Percentiles rank a stretch among this genome's conserved stretches.
Conservation (phyloP, 2,888 invertebrate species). For the Rotaria magnacalcarata region DNA sequence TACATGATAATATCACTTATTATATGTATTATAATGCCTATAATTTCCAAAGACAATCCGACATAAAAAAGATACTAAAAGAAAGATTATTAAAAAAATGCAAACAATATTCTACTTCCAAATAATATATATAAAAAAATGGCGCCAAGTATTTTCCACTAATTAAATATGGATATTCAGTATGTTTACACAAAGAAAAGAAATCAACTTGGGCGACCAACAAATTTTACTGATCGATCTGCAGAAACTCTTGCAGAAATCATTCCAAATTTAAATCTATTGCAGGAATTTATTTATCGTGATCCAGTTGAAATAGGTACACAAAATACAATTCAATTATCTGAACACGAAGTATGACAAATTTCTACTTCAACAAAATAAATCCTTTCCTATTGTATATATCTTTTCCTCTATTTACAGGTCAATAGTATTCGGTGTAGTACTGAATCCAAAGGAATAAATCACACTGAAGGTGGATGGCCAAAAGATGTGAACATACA, state of each 20-base stretch:
- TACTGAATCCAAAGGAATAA: slow-evolving; percentile 71
- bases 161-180: slow-evolving; percentile 57
- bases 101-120: too few species aligned
- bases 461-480: slow-evolving; percentile 87
- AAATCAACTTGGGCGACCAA: slow-evolving; percentile 59
- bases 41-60: too few species aligned
- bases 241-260: slow-evolving; percentile 60
- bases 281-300: slow-evolving; percentile 56
- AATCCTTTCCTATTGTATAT: neutral
- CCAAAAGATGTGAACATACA: slow-evolving; percentile 82
- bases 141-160: neutral
- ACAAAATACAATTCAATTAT: slow-evolving; percentile 60
- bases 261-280: slow-evolving; percentile 54
- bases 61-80: too few species aligned
- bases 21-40: too few species aligned
- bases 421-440: slow-evolving; percentile 70
- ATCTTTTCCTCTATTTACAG: neutral
- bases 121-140: neutral
- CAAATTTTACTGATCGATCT: slow-evolving; percentile 58
- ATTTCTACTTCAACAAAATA: slow-evolving; percentile 54
- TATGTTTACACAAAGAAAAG: slow-evolving; percentile 60
- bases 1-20: too few species aligned
- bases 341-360: slow-evolving; percentile 60
- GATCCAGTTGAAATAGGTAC: slow-evolving; percentile 58
- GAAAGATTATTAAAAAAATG: too few species aligned